phyloP scores from a whole-genome alignment of 2,113 vertebrate genomes.

The Clinocottus analis region DNA sequence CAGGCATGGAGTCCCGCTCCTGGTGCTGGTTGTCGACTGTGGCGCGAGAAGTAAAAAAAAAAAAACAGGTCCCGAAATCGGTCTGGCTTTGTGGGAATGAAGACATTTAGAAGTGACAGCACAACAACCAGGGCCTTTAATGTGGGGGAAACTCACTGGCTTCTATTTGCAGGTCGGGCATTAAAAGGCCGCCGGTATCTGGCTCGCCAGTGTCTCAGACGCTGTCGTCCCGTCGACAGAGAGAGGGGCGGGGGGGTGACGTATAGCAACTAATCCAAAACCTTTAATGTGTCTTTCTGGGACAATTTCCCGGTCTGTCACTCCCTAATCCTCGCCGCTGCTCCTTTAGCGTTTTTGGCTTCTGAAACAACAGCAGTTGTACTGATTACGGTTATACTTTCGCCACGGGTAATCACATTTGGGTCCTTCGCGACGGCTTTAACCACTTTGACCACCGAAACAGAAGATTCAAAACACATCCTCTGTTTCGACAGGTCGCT shows the following conservation, averaged over 20 bases:
- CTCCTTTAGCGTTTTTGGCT: conserved; percentile 53
- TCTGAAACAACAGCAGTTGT: conserved; percentile 79
- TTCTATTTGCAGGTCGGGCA: conserved; percentile 48
- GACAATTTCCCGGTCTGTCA: conserved; percentile 64
- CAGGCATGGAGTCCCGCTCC: conserved; percentile 35
- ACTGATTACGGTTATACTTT: conserved; percentile 83
- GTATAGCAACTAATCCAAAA: conserved; percentile 69
- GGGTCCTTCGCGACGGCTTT: background rate
- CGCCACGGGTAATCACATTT: conserved; percentile 79
- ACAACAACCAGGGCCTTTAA: conserved; percentile 1
- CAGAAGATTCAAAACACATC: conserved; percentile 6
- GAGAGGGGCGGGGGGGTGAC: conserved; percentile 64
- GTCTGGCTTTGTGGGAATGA: conserved; percentile 38
- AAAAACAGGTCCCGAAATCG: conserved; percentile 35
- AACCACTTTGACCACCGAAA: conserved; percentile 41
- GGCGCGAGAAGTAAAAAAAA: background rate
- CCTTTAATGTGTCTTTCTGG: conserved; percentile 52
- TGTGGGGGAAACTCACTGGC: conserved; percentile 22
- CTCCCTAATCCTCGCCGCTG: conserved; percentile 76
- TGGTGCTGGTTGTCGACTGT: conserved; percentile 32
- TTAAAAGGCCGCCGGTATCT: conserved; percentile 34
- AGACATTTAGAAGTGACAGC: conserved; percentile 11
- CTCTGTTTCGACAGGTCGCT: conserved; percentile 85
- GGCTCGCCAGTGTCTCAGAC: conserved; percentile 35
- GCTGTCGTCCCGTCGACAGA: too few species aligned